phyloP scores from a whole-genome alignment of 2,113 vertebrate species.

The Triplophysa rosa region DNA sequence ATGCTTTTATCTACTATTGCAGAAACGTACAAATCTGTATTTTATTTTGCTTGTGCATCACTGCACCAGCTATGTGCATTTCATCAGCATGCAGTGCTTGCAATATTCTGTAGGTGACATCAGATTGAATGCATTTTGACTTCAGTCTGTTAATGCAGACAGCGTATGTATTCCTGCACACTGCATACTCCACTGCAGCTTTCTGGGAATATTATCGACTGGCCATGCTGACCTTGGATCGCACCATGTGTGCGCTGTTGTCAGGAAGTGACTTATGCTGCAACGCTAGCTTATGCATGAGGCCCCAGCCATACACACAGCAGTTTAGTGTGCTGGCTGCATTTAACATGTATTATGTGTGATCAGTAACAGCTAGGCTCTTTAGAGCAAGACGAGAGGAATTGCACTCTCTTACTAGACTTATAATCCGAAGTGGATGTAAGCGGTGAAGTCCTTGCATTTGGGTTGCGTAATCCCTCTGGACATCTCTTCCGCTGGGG shows the following conservation, averaged over 20 bases:
- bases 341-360: not conserved
- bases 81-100: not conserved
- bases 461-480: conserved; percentile 7
- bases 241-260: not conserved
- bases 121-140: no score
- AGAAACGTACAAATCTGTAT: no score
- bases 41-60: no score
- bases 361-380: not conserved
- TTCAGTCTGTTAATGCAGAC: not conserved
- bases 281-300: not conserved
- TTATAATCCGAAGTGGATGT: not conserved
- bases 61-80: not conserved
- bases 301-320: not conserved
- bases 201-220: not conserved
- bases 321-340: not conserved
- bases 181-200: not conserved
- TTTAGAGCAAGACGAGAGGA: not conserved
- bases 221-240: conserved; percentile 13
- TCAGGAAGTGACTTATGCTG: conserved; percentile 23
- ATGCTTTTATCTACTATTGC: no score
- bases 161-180: not conserved
- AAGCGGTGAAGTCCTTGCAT: not conserved
- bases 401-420: not conserved
- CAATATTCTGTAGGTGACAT: not conserved
- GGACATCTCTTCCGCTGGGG: not conserved